Base-by-base conservation (phyloP, 2,113 vertebrate genomes). In the Brachyhypopomus gauderio region DNA sequence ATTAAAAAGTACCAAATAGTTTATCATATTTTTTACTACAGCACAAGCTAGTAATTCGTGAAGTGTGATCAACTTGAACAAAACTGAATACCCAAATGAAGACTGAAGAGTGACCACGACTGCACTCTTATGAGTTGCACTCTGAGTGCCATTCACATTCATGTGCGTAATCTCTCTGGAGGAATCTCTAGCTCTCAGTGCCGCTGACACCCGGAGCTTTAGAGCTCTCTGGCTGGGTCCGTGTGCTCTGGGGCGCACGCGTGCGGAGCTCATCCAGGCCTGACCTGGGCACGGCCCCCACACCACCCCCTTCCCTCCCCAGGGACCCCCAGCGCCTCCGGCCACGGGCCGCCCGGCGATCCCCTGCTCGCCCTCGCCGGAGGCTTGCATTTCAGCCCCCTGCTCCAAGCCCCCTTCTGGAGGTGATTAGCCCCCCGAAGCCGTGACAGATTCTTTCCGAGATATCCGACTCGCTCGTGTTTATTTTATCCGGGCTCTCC, bases 371-470 rank as follows among this genome's bases (percentile, higher is more conserved):
- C 75, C 82, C 84, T 95, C 93, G 94, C 93, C 93, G 95, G 95
- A 94, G 97, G 96, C 95, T 98, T 96, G 96, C 96, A 92, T 99
- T 98, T 98, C 97, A 98, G 95, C 94, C 95, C 95, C 94, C 92
- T 94, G 96, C 95, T 97, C 94, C 92, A 95, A 95, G 77, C 80
- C 95, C 95, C 96, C 97, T 98, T 98, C 97, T 99, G 97, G 97
- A 99, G 96, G 96, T 98, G 97, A 99, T 99, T 99, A 99, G 96
- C 94, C 93, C 91, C 88, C 84, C 94, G 97, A 98, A 99, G 96
- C 96, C 96, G 96, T 98, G 97, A 98, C 97, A 99, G 97, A 99
- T 98, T 98, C 96, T 97, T 98, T 97, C 96, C 96, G 96, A 98
- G 97, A 98, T 99, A 98, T 97, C 96, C 93, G 94, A 97, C 95